Evolutionary conservation across 1,140 invertebrate genomes (phyloP).

Genomic region (Dendroctonus ponderosae): DNA sequence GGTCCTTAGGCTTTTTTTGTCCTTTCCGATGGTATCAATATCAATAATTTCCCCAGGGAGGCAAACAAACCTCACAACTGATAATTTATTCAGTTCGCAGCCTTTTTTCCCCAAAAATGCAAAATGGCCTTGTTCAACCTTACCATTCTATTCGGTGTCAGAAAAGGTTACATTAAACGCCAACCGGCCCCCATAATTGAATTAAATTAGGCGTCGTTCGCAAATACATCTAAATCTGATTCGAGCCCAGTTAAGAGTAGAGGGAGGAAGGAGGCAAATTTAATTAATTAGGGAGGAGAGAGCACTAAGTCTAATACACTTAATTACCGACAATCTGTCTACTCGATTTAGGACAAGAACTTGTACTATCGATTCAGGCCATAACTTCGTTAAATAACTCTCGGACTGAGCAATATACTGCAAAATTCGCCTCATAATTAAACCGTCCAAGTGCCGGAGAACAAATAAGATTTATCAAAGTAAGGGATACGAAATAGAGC

Average conservation of each 20-base stretch:
- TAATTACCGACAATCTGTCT: conserved; percentile 1
- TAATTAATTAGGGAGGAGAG: neutral
- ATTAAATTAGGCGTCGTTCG: conserved; percentile 1
- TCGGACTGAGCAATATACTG: too few species aligned
- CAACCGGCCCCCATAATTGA: neutral
- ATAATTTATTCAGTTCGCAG: conserved; percentile 2
- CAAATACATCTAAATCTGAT: conserved; percentile 2
- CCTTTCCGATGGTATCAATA: conserved; percentile 7
- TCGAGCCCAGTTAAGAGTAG: neutral
- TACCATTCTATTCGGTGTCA: too few species aligned
- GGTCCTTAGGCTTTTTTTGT: neutral
- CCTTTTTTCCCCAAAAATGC: too few species aligned
- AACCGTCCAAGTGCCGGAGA: too few species aligned
- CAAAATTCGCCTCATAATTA: too few species aligned
- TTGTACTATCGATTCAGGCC: too few species aligned
- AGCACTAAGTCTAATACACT: conserved; percentile 1
- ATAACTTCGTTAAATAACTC: too few species aligned
- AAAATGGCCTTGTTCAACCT: too few species aligned
- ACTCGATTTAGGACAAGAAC: neutral
- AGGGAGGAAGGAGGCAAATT: neutral
- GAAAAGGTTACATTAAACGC: too few species aligned
- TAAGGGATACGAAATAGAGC: too few species aligned
- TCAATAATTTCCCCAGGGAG: conserved; percentile 6
- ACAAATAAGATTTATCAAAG: too few species aligned
- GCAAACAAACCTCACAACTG: neutral